Conservation (phyloP, 2,888 invertebrate species). For the Eristalinus aeneus region DNA sequence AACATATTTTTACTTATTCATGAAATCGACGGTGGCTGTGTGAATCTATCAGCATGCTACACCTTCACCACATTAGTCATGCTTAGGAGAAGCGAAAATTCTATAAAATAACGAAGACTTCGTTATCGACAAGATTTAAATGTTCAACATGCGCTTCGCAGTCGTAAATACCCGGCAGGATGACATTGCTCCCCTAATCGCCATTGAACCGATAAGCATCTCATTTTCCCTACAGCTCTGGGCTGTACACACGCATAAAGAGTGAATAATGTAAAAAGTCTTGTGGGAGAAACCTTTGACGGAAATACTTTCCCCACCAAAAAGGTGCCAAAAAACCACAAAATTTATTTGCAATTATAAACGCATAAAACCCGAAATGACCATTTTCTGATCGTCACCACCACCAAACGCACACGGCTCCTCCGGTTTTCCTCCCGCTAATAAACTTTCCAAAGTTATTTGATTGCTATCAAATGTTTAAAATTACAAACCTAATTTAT, state of each 20-base stretch:
- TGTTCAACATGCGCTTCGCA: slow-evolving; percentile 13
- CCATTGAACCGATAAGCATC: slow-evolving; percentile 7
- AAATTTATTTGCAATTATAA: slow-evolving; percentile 69
- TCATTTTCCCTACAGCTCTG: background rate
- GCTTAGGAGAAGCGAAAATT: background rate
- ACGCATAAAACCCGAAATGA: slow-evolving; percentile 57
- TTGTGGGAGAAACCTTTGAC: background rate
- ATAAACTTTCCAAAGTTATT: slow-evolving; percentile 62
- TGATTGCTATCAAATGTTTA: slow-evolving; percentile 67
- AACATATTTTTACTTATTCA: too few relatives aligned
- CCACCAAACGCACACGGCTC: slow-evolving; percentile 26
- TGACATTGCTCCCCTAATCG: slow-evolving; percentile 14
- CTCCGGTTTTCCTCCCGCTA: slow-evolving; percentile 19
- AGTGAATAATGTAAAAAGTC: slow-evolving; percentile 29
- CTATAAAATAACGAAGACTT: background rate
- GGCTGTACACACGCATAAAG: slow-evolving; percentile 34
- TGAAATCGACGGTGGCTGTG: background rate
- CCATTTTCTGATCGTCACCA: slow-evolving; percentile 40
- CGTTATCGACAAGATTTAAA: background rate
- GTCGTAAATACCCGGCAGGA: slow-evolving; percentile 19
- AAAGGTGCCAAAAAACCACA: slow-evolving; percentile 31
- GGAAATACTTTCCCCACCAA: background rate
- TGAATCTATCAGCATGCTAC: background rate
- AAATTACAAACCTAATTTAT: slow-evolving; percentile 69
- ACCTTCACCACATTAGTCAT: background rate